Percentiles rank a stretch among this genome's conserved stretches.
Evolutionary conservation across 2,113 vertebrate genomes (phyloP).

Genomic region (Eonycteris spelaea): DNA sequence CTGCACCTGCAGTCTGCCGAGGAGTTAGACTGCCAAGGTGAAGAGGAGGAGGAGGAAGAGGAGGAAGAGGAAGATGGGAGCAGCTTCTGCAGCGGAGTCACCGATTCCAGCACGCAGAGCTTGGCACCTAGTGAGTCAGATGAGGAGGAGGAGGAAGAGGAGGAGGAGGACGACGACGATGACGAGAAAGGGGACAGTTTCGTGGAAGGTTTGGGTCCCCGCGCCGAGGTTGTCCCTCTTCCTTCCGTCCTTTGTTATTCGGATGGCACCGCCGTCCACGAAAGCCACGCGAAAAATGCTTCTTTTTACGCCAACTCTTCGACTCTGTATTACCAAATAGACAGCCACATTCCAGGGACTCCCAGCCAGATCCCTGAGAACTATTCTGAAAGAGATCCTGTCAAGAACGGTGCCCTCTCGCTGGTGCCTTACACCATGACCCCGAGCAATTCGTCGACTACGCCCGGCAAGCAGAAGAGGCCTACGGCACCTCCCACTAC

Average conservation of each 20-base stretch:
- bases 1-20: constrained; percentile 91
- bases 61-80: constrained; percentile 97
- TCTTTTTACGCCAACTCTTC: constrained; percentile 90
- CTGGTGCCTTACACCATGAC: constrained; percentile 90
- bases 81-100: constrained; percentile 95
- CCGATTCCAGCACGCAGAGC: constrained; percentile 97
- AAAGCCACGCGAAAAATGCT: constrained; percentile 90
- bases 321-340: constrained; percentile 94
- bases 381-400: constrained; percentile 88
- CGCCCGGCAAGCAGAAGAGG: constrained; percentile 84
- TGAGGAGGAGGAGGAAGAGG: constrained; percentile 91
- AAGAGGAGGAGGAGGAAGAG: constrained; percentile 94
- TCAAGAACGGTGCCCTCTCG: constrained; percentile 84
- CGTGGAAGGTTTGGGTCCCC: constrained; percentile 81
- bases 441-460: constrained; percentile 90
- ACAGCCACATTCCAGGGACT: constrained; percentile 84
- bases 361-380: constrained; percentile 86
- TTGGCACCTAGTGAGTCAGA: constrained; percentile 96
- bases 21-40: constrained; percentile 90
- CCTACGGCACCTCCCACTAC: constrained; percentile 85
- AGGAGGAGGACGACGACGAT: constrained; percentile 84
- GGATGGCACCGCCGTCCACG: constrained; percentile 86
- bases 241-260: constrained; percentile 93
- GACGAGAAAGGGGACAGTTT: constrained; percentile 89
- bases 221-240: constrained; percentile 87